Evolutionary conservation across 2,888 invertebrate genomes (phyloP).

Genomic region (Melolontha melolontha): DNA sequence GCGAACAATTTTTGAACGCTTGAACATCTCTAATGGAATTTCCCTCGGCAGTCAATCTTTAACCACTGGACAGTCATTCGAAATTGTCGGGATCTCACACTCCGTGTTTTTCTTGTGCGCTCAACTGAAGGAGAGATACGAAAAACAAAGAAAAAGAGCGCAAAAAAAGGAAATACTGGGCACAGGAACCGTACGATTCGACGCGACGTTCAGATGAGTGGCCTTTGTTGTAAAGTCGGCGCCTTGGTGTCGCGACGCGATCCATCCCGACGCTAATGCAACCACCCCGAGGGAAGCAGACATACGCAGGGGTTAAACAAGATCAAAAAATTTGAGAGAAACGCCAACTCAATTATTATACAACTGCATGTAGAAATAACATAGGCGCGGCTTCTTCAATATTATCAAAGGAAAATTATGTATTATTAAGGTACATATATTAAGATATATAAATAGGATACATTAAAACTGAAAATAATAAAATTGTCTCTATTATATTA

Average conservation of each 20-base stretch:
- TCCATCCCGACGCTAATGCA: constrained; percentile 31
- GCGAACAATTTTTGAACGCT: constrained; percentile 15
- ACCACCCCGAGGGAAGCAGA: constrained; percentile 4
- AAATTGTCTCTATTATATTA: no score
- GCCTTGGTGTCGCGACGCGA: constrained; percentile 23
- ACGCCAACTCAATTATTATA: no score
- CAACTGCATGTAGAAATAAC: no score
- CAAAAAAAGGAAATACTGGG: background rate
- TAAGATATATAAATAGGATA: no score
- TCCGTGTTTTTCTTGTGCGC: background rate
- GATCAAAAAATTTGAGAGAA: no score
- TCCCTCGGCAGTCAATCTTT: background rate
- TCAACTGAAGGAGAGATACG: background rate
- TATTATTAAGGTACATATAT: no score
- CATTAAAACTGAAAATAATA: no score
- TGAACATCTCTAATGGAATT: constrained; percentile 9
- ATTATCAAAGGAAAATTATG: no score
- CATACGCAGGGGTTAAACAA: no score
- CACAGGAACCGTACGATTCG: background rate
- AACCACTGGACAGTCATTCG: background rate
- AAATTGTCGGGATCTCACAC: background rate
- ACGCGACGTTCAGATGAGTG: constrained; percentile 8
- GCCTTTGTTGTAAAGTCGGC: constrained; percentile 11
- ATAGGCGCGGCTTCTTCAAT: no score
- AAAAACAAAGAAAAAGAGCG: constrained; percentile 1